These are phyloP conservation scores for Podarcis raffonei DNA, from an alignment of 2,113 vertebrate species.

Conservation along the genomic window DNA sequence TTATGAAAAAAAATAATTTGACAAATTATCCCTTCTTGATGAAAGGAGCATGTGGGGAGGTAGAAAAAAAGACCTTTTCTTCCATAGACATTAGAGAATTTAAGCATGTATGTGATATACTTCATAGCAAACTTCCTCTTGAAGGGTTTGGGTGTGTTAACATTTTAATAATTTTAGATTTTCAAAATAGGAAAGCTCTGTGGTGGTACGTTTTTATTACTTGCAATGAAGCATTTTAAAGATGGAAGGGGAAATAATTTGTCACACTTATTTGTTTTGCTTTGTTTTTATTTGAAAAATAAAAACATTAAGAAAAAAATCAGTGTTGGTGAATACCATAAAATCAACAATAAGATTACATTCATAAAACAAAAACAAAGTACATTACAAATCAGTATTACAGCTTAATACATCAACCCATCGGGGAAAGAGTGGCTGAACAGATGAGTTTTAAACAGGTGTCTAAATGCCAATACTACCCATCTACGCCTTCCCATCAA, in stretches of 20 bases:
- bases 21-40: slow-evolving; percentile 2
- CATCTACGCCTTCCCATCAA: no score
- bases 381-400: no score
- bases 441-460: no score
- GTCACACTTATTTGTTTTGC: not conserved
- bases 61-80: not conserved
- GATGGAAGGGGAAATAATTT: not conserved
- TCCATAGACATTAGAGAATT: not conserved
- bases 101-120: not conserved
- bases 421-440: no score
- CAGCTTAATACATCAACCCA: no score
- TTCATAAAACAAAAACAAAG: no score
- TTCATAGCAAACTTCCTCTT: not conserved
- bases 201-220: not conserved
- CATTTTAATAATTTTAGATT: not conserved
- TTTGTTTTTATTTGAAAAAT: not conserved
- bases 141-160: not conserved
- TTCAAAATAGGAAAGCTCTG: not conserved
- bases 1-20: slow-evolving; percentile 46
- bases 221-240: not conserved
- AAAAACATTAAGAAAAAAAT: no score
- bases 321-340: no score
- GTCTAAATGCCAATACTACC: no score
- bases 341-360: no score
- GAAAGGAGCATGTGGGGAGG: not conserved